phyloP scores from a whole-genome alignment of 2,113 vertebrate genomes.

The Acinonyx jubatus region DNA sequence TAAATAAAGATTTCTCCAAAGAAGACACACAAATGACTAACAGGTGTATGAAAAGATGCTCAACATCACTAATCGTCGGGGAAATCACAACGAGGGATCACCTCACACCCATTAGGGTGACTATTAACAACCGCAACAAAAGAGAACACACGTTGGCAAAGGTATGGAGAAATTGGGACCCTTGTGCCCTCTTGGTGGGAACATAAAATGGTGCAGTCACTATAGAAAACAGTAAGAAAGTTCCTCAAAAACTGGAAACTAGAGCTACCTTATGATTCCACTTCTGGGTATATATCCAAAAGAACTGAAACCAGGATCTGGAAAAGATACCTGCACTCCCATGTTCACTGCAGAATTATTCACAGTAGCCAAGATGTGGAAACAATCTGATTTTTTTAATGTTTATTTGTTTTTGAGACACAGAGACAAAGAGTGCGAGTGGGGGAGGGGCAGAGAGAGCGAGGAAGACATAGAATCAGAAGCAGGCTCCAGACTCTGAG shows the following conservation, averaged over 20 bases:
- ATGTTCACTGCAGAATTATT: background rate
- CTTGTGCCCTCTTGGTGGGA: background rate
- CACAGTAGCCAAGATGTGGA: background rate
- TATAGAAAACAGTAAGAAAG: background rate
- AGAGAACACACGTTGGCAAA: background rate
- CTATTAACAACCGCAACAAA: background rate
- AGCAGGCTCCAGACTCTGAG: too few species aligned
- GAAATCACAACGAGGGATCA: background rate
- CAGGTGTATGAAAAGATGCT: background rate
- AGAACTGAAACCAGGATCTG: background rate
- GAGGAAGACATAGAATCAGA: too few species aligned
- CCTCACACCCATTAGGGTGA: background rate
- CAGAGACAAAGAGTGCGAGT: too few species aligned
- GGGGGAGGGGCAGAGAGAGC: too few species aligned
- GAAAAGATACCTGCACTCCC: background rate
- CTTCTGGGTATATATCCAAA: background rate
- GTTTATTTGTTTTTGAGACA: too few species aligned
- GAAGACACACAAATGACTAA: background rate
- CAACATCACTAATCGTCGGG: background rate
- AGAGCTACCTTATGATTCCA: background rate
- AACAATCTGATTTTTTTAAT: background rate
- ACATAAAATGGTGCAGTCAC: background rate
- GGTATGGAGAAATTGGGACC: background rate
- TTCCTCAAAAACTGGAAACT: background rate
- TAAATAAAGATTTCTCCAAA: background rate